Conservation (phyloP, 2,113 vertebrate genomes). For the Melanocharis versteri region DNA sequence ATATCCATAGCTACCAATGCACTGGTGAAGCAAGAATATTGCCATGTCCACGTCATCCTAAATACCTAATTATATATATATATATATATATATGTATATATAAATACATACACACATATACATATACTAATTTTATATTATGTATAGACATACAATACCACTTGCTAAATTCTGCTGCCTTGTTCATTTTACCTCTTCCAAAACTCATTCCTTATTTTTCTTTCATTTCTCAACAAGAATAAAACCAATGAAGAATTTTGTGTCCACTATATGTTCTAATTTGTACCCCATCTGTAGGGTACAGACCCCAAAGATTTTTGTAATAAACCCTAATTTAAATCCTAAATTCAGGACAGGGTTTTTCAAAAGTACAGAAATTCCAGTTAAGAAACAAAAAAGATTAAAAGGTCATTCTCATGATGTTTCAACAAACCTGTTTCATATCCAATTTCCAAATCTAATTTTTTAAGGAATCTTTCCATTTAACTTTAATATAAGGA, state of each 20-base stretch:
- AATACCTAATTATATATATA: neutral
- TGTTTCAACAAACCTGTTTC: neutral
- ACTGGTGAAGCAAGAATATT: neutral
- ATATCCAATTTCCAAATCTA: neutral
- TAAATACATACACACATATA: fast-evolving
- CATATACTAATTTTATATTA: neutral
- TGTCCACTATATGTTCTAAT: fast-evolving
- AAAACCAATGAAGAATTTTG: neutral
- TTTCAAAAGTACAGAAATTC: neutral
- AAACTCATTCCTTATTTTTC: neutral
- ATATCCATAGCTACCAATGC: neutral
- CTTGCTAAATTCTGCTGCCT: neutral
- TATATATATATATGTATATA: too few relatives aligned
- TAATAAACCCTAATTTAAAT: neutral
- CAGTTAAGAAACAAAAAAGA: neutral
- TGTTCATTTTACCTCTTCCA: neutral
- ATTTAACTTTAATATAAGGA: neutral
- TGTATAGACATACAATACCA: fast-evolving
- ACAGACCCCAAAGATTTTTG: neutral
- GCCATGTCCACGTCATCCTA: neutral
- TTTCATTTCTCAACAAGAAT: neutral
- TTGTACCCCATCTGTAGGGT: neutral
- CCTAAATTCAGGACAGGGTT: neutral
- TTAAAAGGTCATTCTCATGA: neutral
- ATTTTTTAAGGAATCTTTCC: neutral